Conservation (phyloP, 1,140 invertebrate species). For the Solen grandis region DNA sequence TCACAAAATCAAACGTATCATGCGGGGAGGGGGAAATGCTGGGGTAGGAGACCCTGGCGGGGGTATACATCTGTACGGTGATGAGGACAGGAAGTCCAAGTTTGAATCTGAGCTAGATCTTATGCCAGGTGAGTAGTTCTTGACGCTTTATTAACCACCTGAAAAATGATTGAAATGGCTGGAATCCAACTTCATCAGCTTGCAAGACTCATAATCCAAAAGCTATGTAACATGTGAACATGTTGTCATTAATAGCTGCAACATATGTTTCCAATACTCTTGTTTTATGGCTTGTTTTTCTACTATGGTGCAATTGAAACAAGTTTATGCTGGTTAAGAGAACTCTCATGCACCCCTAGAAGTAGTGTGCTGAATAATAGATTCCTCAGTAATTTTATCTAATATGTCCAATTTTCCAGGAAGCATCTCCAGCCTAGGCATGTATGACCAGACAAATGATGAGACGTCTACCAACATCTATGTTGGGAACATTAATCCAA, state of each 20-base stretch:
- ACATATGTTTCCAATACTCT: too few relatives aligned
- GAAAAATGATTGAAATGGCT: too few relatives aligned
- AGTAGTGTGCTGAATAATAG: neutral
- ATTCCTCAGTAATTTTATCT: too few relatives aligned
- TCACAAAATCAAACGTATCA: conserved; percentile 85
- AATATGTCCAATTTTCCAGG: neutral
- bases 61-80: conserved; percentile 17
- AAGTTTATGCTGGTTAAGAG: too few relatives aligned
- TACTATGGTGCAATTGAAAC: too few relatives aligned
- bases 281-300: too few relatives aligned
- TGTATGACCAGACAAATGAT: conserved; percentile 81
- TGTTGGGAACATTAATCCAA: conserved; percentile 97
- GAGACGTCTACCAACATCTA: conserved; percentile 99
- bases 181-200: too few relatives aligned
- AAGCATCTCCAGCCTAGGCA: conserved; percentile 52
- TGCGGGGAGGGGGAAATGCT: conserved; percentile 67
- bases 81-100: conserved; percentile 19
- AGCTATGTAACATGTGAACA: too few relatives aligned
- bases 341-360: too few relatives aligned
- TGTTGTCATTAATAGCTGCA: too few relatives aligned
- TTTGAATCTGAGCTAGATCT: conserved; percentile 29
- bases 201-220: too few relatives aligned
- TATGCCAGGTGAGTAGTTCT: conserved; percentile 16
- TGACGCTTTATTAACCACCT: too few relatives aligned
- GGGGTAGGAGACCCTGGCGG: conserved; percentile 3